A percentile compares a stretch with the other conserved stretches of the same genome.
Evolutionary conservation across 2,888 invertebrate genomes (phyloP).

Genomic region (Cepaea hortensis): DNA sequence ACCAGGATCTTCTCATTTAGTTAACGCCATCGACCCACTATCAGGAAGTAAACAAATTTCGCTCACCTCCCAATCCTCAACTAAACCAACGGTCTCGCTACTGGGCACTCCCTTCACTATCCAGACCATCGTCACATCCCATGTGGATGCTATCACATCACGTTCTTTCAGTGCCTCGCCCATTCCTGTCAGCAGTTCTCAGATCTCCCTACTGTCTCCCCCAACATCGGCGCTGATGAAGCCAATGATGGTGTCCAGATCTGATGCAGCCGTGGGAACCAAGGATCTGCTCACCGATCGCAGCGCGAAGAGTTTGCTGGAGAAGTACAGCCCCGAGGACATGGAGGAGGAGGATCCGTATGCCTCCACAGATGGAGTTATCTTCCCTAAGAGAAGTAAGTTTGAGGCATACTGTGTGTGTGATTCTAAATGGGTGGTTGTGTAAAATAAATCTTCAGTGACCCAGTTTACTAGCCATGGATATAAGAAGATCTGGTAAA

Average conservation of each 20-base stretch:
- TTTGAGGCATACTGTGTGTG: neutral
- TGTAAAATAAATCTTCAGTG: no score
- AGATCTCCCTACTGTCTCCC: neutral
- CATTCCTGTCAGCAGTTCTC: neutral
- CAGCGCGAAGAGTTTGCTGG: neutral
- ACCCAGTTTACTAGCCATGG: no score
- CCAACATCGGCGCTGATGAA: neutral
- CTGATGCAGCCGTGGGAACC: constrained; percentile 18
- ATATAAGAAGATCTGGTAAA: no score
- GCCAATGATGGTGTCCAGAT: neutral
- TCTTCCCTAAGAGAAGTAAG: constrained; percentile 37
- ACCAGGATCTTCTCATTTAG: neutral
- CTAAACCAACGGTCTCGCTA: constrained; percentile 9
- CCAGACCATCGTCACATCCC: neutral
- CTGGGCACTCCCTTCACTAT: constrained; percentile 1
- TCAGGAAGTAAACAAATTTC: neutral
- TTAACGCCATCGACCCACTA: neutral
- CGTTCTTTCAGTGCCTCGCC: neutral
- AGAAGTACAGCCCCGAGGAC: constrained; percentile 41
- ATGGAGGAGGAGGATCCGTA: constrained; percentile 38
- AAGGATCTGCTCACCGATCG: neutral
- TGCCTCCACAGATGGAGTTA: constrained; percentile 21
- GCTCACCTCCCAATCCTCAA: neutral
- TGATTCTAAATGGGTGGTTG: no score
- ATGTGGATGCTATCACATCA: neutral